Conservation (phyloP, 2,888 invertebrate species). For the Rhopalosiphum nymphaeae region DNA sequence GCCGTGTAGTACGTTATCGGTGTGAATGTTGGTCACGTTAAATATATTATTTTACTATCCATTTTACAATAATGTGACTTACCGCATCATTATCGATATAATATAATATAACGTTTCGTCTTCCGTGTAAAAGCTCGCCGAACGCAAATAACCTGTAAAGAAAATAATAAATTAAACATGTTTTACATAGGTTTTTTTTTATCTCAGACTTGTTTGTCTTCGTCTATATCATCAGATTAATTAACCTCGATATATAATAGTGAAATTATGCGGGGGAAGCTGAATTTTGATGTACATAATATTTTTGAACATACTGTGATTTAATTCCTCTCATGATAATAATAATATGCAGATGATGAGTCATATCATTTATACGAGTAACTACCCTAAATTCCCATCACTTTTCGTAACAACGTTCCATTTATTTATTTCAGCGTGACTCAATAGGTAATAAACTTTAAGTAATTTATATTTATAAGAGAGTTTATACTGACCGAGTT, state of each 20-base stretch:
- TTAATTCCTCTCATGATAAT: background rate
- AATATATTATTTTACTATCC: background rate
- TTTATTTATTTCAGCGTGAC: background rate
- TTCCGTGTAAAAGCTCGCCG: background rate
- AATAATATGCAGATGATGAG: background rate
- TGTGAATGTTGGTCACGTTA: background rate
- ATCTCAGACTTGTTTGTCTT: background rate
- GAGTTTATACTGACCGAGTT: background rate
- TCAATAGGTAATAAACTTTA: background rate
- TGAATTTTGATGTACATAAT: background rate
- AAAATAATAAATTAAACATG: background rate
- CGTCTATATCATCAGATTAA: background rate
- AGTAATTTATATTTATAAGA: background rate
- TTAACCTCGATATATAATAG: background rate
- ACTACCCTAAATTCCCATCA: background rate
- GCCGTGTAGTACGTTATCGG: background rate
- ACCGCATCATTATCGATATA: background rate
- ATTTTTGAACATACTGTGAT: background rate
- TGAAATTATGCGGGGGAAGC: background rate
- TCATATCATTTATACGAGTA: background rate
- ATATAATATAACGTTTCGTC: background rate
- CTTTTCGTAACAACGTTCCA: background rate
- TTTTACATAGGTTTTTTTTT: background rate
- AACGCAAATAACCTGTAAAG: background rate
- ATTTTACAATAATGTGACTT: background rate